Conservation (phyloP, 2,888 invertebrate genomes). For the Spisula subtruncata region DNA sequence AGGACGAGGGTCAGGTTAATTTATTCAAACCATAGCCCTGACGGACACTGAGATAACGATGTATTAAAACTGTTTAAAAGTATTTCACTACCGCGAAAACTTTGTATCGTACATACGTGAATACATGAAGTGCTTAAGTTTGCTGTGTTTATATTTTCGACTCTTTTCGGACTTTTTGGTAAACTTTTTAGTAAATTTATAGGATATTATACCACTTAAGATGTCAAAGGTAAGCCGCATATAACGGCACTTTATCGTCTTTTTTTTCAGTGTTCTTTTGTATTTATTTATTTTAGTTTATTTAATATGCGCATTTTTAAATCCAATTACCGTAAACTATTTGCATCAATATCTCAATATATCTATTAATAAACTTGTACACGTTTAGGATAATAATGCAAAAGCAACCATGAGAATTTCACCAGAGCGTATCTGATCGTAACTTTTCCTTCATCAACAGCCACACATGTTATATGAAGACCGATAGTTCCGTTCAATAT, state of each 20-base stretch:
- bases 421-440: neutral
- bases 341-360: too few relatives aligned
- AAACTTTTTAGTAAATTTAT: neutral
- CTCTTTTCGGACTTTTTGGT: neutral
- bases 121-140: neutral
- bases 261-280: neutral
- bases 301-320: neutral
- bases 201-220: neutral
- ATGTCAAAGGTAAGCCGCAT: neutral
- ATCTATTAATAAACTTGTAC: too few relatives aligned
- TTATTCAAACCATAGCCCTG: neutral
- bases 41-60: conserved; percentile 21
- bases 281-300: neutral
- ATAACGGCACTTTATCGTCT: neutral
- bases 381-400: neutral
- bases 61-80: neutral
- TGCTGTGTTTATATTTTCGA: neutral
- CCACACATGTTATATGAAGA: too few relatives aligned
- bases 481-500: too few relatives aligned
- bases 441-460: neutral
- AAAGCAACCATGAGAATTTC: neutral
- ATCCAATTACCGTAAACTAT: neutral
- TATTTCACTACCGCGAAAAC: conserved; percentile 26
- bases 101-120: neutral
- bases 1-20: neutral